Conservation (phyloP, 1,140 invertebrate species). For the Tetraneura akinire region DNA sequence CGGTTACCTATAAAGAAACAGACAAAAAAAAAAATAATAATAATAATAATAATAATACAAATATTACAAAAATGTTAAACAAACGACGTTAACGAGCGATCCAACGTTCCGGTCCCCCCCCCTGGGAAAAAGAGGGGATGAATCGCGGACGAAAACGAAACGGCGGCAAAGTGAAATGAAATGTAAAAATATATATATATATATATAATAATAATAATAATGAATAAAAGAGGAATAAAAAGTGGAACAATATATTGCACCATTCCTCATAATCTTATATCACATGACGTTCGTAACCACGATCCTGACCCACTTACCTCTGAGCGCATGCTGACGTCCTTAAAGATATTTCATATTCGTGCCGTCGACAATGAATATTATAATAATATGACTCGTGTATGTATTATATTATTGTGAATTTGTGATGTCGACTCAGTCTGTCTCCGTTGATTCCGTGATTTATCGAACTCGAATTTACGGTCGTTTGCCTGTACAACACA, state of each 20-base stretch:
- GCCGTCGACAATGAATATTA: background rate
- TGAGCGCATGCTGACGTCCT: slow-evolving; percentile 42
- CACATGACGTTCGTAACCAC: slow-evolving; percentile 30
- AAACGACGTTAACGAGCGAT: background rate
- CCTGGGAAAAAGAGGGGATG: background rate
- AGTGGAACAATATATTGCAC: slow-evolving; percentile 49
- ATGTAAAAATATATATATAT: too few species aligned
- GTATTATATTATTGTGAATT: too few species aligned
- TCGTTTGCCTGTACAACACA: background rate
- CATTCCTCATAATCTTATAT: slow-evolving; percentile 50
- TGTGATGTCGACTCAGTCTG: too few species aligned
- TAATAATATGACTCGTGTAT: too few species aligned
- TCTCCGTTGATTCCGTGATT: background rate
- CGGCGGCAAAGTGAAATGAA: background rate
- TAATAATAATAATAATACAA: too few species aligned
- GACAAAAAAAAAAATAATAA: too few species aligned
- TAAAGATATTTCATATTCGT: slow-evolving; percentile 24
- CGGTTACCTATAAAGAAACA: too few species aligned
- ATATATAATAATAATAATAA: too few species aligned
- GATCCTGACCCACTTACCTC: slow-evolving; percentile 49
- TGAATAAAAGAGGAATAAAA: slow-evolving; percentile 14
- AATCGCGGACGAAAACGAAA: background rate
- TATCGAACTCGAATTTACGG: background rate
- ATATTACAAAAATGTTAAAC: background rate
- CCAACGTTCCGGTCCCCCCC: background rate